Evolutionary conservation across 2,888 invertebrate genomes (phyloP), one percentile per base, ranked within the genome.

Genomic region (Drosophila emarginata): DNA sequence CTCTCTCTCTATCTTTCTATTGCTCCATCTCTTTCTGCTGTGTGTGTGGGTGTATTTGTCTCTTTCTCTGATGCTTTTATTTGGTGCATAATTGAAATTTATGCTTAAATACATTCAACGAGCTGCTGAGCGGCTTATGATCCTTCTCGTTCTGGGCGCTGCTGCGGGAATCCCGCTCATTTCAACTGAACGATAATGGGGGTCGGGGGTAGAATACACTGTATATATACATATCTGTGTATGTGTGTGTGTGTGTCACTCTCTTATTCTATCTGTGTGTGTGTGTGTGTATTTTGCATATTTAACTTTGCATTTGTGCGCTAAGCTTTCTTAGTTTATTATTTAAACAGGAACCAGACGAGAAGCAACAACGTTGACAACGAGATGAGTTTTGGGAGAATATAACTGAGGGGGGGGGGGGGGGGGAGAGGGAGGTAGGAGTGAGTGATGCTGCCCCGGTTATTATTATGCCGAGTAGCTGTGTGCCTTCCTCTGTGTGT

Each of bases 1-100:
- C 39, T 7, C 9, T n/a, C 1, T 3, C 18, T n/a, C 2, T 23
- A 1, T 14, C 18, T 14, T 2, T 45, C 23, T 32, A 14, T 37
- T 23, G 39, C 18, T 28, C 1, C 14, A 18, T 23, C 51, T 53
- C 15, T 26, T 71, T 32, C 32, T 32, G 37, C 61, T 54, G 58
- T 36, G 53, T 15, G 15, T 60, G 40, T 23, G 23, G 45, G 36
- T 53, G 32, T 26, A 21, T 15, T 23, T 52, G 57, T 39, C 21
- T 58, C 45, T 54, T 50, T 61, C 39, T 12, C 53, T 40, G 62
- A 51, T 66, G 28, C 63, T 64, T 77, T 77, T 70, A 66, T 78
- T 73, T 72, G 50, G 83, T 74, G 76, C 78, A 82, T 82, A 80
- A 80, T 80, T 80, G 83, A 82, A 80, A 82, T 82, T 82, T 80